A percentile compares a stretch with the other conserved stretches of the same genome.
Conservation (phyloP, 2,797 vertebrate genomes). For the Trachurus trachurus region DNA sequence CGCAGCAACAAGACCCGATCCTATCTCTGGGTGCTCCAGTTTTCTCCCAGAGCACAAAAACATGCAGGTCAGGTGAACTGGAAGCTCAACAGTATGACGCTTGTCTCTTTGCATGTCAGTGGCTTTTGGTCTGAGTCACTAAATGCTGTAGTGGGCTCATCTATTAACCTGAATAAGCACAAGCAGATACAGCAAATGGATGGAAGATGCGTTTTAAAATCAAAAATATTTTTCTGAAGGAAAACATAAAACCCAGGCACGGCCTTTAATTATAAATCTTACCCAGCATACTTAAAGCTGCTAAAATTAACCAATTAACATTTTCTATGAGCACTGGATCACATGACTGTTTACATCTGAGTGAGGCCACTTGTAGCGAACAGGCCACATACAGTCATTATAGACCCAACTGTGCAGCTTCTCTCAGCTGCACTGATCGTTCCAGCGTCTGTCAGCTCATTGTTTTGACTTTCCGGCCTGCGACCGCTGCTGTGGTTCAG, state of each 20-base stretch:
- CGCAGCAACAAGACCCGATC: neutral
- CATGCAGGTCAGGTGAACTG: slow-evolving; percentile 16
- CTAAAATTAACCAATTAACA: neutral
- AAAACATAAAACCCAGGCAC: neutral
- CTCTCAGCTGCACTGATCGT: neutral
- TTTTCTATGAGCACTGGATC: neutral
- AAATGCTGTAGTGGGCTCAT: neutral
- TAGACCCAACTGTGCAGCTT: neutral
- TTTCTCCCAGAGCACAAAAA: slow-evolving; percentile 11
- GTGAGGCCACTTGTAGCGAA: neutral
- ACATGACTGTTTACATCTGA: neutral
- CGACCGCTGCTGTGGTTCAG: slow-evolving; percentile 19
- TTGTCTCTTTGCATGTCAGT: neutral
- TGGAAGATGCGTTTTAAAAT: neutral
- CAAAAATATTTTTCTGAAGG: neutral
- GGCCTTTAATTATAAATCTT: neutral
- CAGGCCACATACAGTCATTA: neutral
- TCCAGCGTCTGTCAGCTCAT: slow-evolving; percentile 17
- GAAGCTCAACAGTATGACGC: neutral
- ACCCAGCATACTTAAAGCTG: neutral
- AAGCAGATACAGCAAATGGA: neutral
- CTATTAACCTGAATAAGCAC: too few relatives aligned
- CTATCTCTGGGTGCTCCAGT: neutral
- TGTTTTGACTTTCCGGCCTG: slow-evolving; percentile 30
- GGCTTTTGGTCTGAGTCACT: neutral